A percentile compares a stretch with the other conserved stretches of the same genome.
These are phyloP conservation scores for mouse (Mus musculus) DNA, from an alignment of 2,113 vertebrate species.

Conservation along the genomic window DNA sequence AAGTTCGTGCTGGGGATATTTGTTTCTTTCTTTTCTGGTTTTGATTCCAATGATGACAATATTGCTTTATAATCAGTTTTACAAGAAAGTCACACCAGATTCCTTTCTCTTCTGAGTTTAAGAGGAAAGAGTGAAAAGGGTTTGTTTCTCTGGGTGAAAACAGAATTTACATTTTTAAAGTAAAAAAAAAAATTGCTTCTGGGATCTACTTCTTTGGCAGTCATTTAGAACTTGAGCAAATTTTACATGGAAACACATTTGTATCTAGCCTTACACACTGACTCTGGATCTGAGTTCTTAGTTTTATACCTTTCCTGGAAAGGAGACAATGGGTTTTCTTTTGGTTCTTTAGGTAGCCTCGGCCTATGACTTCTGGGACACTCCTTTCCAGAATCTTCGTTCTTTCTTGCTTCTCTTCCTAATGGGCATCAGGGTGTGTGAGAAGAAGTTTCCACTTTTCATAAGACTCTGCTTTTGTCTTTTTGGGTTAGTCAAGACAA, in stretches of 20 bases:
- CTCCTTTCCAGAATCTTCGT: neutral
- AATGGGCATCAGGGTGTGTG: neutral
- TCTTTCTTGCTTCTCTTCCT: neutral
- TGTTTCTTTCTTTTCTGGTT: conserved; percentile 71
- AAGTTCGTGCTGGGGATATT: conserved; percentile 66
- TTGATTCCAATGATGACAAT: conserved; percentile 63
- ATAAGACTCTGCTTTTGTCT: neutral
- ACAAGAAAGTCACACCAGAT: conserved; percentile 39
- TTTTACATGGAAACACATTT: neutral
- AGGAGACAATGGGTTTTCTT: neutral
- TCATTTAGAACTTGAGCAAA: conserved; percentile 12
- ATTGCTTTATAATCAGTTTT: conserved; percentile 52
- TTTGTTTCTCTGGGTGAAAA: conserved; percentile 55
- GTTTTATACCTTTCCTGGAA: conserved; percentile 32
- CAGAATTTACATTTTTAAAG: conserved; percentile 23
- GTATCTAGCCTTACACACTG: rapidly evolving
- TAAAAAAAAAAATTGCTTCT: neutral
- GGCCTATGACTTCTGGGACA: neutral
- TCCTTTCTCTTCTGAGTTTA: neutral
- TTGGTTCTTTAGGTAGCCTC: neutral
- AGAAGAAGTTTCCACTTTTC: neutral
- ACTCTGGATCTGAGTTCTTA: neutral
- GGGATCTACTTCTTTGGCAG: neutral
- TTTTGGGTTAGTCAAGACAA: neutral
- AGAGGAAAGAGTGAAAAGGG: conserved; percentile 31